phyloP scores from a whole-genome alignment of 2,797 vertebrate genomes.

The Pangasius larnaudii region DNA sequence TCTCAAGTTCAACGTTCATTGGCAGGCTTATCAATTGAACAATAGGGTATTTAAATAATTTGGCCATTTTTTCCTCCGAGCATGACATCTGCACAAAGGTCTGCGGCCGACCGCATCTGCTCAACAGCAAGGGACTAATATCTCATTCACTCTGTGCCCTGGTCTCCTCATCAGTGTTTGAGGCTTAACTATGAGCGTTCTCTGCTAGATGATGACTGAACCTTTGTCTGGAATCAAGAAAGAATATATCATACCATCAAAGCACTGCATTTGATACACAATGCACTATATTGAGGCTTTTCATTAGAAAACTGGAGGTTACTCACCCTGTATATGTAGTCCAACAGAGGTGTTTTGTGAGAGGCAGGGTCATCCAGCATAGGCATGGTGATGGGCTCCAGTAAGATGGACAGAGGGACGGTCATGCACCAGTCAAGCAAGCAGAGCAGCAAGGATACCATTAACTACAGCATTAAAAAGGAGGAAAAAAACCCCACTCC shows the following conservation, averaged over 20 bases:
- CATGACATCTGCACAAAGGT: slow-evolving; percentile 83
- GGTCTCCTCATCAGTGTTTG: slow-evolving; percentile 49
- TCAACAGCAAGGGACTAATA: slow-evolving; percentile 75
- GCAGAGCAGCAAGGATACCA: slow-evolving; percentile 94
- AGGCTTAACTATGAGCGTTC: slow-evolving; percentile 48
- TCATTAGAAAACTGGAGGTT: background rate
- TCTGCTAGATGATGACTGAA: slow-evolving; percentile 13
- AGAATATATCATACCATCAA: background rate
- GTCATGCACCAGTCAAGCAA: slow-evolving; percentile 98
- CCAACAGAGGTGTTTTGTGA: slow-evolving; percentile 85
- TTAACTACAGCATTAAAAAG: slow-evolving; percentile 77
- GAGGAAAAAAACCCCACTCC: background rate
- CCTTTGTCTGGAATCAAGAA: slow-evolving; percentile 3
- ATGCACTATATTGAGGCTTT: background rate
- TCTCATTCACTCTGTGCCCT: slow-evolving; percentile 53
- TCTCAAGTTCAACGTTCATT: slow-evolving; percentile 78
- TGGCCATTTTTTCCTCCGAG: slow-evolving; percentile 78
- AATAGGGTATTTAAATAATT: slow-evolving; percentile 83
- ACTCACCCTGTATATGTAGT: slow-evolving; percentile 97
- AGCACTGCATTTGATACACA: background rate
- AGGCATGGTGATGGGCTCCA: slow-evolving; percentile 86
- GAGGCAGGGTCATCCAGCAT: slow-evolving; percentile 80
- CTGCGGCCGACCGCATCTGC: slow-evolving; percentile 81
- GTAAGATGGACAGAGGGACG: slow-evolving; percentile 84
- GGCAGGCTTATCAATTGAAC: slow-evolving; percentile 78